phyloP scores from a whole-genome alignment of 2,888 invertebrate species.

The Carabus problematicus region DNA sequence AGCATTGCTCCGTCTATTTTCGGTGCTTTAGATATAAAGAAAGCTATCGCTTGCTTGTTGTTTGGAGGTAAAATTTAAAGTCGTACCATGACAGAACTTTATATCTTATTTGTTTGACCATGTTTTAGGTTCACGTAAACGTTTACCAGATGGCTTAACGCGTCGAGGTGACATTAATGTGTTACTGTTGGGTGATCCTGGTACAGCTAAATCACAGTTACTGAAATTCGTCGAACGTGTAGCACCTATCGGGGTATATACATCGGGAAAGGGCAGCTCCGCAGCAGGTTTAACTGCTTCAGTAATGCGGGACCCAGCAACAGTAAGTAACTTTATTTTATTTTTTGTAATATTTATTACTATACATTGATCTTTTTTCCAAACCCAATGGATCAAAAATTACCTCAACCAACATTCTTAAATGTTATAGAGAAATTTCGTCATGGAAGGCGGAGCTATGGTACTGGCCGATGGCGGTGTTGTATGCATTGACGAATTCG shows the following conservation, averaged over 20 bases:
- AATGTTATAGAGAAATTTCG: constrained; percentile 82
- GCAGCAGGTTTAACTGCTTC: constrained; percentile 99
- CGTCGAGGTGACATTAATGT: constrained; percentile 97
- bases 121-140: constrained; percentile 74
- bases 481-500: constrained; percentile 99
- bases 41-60: constrained; percentile 91
- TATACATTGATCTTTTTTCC: background rate
- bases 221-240: constrained; percentile 97
- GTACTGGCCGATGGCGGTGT: constrained; percentile 99
- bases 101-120: background rate
- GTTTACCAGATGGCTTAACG: constrained; percentile 93
- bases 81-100: background rate
- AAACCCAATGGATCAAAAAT: too few relatives aligned
- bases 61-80: constrained; percentile 76
- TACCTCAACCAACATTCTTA: too few relatives aligned
- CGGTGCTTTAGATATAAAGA: constrained; percentile 94
- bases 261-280: constrained; percentile 99
- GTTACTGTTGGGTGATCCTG: constrained; percentile 94
- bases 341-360: constrained; percentile 17
- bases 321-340: constrained; percentile 69
- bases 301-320: constrained; percentile 90
- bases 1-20: constrained; percentile 98
- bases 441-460: constrained; percentile 99
- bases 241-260: constrained; percentile 94
- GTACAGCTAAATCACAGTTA: constrained; percentile 98